Conservation (phyloP, 2,113 vertebrate species). For the Melanocharis versteri region DNA sequence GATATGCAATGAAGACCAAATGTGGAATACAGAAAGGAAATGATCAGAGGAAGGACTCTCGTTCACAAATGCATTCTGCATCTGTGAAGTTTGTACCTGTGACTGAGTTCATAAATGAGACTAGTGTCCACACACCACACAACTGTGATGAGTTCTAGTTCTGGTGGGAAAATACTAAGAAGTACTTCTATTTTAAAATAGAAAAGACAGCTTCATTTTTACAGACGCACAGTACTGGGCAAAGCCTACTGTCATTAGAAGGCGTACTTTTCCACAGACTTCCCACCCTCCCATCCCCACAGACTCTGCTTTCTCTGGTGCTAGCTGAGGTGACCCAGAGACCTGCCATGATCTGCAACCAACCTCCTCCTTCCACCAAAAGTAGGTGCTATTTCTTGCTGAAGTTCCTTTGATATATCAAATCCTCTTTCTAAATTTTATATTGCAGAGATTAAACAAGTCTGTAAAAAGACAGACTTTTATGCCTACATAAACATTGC, state of each 20-base stretch:
- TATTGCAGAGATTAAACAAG: not conserved
- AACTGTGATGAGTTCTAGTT: not conserved
- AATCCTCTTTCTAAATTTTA: not conserved
- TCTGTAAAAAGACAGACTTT: not conserved
- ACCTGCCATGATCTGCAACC: not conserved
- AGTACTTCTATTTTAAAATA: not conserved
- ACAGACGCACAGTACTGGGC: not conserved
- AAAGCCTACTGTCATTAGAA: not conserved
- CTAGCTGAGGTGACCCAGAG: not conserved
- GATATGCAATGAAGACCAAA: not conserved
- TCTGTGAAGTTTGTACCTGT: not conserved
- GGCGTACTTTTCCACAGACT: not conserved
- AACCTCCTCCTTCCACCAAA: not conserved
- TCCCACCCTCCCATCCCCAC: rapidly evolving
- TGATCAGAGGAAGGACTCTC: not conserved
- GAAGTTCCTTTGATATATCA: not conserved
- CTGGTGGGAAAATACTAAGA: not conserved
- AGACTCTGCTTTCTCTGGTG: not conserved
- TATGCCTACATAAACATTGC: not conserved
- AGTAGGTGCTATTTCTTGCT: not conserved
- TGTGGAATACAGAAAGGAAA: not conserved
- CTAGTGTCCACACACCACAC: not conserved
- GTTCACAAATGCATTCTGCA: not conserved
- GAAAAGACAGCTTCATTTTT: not conserved
- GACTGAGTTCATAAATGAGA: not conserved